A percentile compares a stretch with the other conserved stretches of the same genome.
phyloP scores from a whole-genome alignment of 2,797 vertebrate genomes.

The Gymnocypris eckloni region DNA sequence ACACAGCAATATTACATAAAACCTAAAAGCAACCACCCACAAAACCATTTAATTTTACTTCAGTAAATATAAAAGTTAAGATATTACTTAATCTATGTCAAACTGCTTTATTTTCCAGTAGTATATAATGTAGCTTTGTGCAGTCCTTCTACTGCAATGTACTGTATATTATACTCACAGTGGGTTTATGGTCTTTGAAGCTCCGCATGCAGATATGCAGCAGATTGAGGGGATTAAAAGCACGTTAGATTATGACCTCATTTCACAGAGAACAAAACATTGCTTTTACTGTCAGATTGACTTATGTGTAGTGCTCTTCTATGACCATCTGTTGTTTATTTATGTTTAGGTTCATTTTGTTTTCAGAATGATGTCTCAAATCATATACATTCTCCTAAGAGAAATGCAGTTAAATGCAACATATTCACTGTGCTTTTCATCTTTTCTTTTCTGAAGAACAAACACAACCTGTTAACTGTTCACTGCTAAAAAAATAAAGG shows the following conservation, averaged over 20 bases:
- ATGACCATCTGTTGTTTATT: neutral
- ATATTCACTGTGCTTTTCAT: neutral
- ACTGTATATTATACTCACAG: neutral
- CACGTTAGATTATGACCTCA: conserved; percentile 19
- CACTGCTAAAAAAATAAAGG: neutral
- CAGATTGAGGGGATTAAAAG: conserved; percentile 36
- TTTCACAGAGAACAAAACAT: conserved; percentile 37
- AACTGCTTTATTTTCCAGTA: neutral
- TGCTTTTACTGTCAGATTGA: neutral
- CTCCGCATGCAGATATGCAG: neutral
- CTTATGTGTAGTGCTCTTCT: neutral
- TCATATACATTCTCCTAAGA: neutral
- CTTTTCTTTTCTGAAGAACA: neutral
- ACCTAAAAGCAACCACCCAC: neutral
- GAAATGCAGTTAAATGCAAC: neutral
- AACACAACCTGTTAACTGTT: neutral
- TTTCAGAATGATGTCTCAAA: neutral
- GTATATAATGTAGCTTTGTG: neutral
- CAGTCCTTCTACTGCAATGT: neutral
- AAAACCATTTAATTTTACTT: neutral
- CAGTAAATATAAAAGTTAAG: neutral
- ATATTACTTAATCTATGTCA: neutral
- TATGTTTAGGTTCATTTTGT: neutral
- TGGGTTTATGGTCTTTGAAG: neutral
- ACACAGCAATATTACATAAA: neutral